A percentile compares a stretch with the other conserved stretches of the same genome.
Evolutionary conservation across 1,140 invertebrate species (phyloP).

Genomic region (Drosophila simulans): DNA sequence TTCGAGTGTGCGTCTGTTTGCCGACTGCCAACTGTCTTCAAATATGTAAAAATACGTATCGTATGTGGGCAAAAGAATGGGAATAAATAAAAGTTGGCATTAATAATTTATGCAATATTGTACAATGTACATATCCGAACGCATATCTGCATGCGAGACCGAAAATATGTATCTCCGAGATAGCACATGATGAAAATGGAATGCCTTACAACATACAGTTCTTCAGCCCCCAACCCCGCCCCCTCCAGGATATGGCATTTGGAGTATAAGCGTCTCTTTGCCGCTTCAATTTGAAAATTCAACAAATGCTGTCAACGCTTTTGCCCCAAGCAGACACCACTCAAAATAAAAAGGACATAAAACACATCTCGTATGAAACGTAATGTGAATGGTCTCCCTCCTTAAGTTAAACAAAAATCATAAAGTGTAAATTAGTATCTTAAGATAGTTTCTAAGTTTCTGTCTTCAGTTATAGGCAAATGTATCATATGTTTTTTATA

Average conservation of each 20-base stretch:
- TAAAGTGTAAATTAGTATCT: too few relatives aligned
- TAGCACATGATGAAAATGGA: constrained; percentile 71
- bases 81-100: constrained; percentile 81
- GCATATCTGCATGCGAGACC: constrained; percentile 68
- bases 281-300: constrained; percentile 50
- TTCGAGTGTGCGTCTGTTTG: constrained; percentile 55
- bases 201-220: constrained; percentile 67
- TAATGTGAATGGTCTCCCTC: constrained; percentile 7
- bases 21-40: constrained; percentile 79
- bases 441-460: too few relatives aligned
- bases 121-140: constrained; percentile 45
- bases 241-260: not conserved
- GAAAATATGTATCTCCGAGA: constrained; percentile 42
- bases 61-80: constrained; percentile 54
- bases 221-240: not conserved
- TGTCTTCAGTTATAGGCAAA: not conserved
- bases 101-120: constrained; percentile 81
- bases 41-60: constrained; percentile 73
- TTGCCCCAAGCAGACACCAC: constrained; percentile 25
- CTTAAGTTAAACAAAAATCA: too few relatives aligned
- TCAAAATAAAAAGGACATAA: constrained; percentile 4
- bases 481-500: too few relatives aligned
- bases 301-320: constrained; percentile 74
- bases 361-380: constrained; percentile 5
- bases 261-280: constrained; percentile 34